Evolutionary conservation across 92 coral and sea anemone genomes (phyloP), one percentile per base, ranked within the genome.

Genomic region (Parazoanthus swiftii): DNA sequence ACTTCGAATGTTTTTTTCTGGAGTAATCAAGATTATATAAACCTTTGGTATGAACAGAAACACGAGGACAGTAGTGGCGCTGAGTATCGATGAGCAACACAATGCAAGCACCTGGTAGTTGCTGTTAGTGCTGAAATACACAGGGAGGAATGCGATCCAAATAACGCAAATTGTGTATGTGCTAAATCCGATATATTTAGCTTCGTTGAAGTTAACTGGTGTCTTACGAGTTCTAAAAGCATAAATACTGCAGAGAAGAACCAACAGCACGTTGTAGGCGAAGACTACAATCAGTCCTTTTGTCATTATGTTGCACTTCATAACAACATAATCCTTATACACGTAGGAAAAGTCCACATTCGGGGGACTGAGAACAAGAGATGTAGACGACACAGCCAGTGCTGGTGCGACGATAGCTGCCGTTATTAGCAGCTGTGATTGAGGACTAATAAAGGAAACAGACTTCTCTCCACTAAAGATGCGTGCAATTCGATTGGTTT

Each of bases 201-300:
- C 97, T 65, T 94, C 96, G 95, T 94, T 94, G 85, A 94, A 94
- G 86, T 94, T 94, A 23, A 90, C 50, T 6, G 97, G 97, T 26
- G 95, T 92, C 54, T 92, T 94, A 33, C 97, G 92, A 14, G 97
- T 94, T 72, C 91, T 86, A 84, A 94, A 94, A n/a, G 97, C 97
- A 37, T 94, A 94, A 74, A 91, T 37, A 65, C 95, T 94, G 44
- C 95, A 94, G 29, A 94, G 88, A 6, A 94, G 65, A 9, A 94
- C 91, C 11, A 94, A 85, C 15, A 94, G 67, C 3, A 86, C 91
- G 89, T 93, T 94, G 90, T 94, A 94, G 54, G 90, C 89, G 29
- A 91, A 90, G 43, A 90, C 76, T 6, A 88, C 43, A 8, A 86
- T 81, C 86, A 85, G 65, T 0, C 86, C 93, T 20, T 80, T 72